Evolutionary conservation across 2,888 invertebrate species (phyloP), one percentile per base, ranked within the genome.

Genomic region (Lottia gigantea): DNA sequence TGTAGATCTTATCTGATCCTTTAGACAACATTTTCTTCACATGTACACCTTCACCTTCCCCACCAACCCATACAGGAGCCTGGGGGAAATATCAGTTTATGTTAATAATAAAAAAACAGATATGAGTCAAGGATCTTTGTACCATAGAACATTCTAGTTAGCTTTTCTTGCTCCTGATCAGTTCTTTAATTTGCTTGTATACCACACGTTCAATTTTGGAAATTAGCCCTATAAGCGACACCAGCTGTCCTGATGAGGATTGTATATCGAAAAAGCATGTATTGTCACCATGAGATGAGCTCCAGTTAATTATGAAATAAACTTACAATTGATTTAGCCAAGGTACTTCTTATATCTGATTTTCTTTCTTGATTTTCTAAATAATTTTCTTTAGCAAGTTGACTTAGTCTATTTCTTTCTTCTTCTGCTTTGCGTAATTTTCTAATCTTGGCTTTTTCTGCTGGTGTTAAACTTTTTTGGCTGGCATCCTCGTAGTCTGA

Each of bases 61-160:
- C 83, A n/a, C 83, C 83, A 62, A 82, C 81, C 84, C 84, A 85
- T 1, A 79, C 82, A 46, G 84, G 83, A 11, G 81, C 74, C 84
- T 85, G 73, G 11, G 7, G 40, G 7, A 40, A 40, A 31, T 2
- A 31, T 31, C 1, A 40, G 8, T 8, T 40, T 40, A 40, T 11
- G 11, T 40, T 40, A 40, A 40, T n/a, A n/a, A n/a, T n/a, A n/a
- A n/a, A n/a, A n/a, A n/a, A n/a, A n/a, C n/a, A n/a, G n/a, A n/a
- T n/a, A n/a, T n/a, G n/a, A n/a, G n/a, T n/a, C n/a, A n/a, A n/a
- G n/a, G n/a, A n/a, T n/a, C n/a, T 2, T 31, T 3, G 31, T 31
- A 6, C 31, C 31, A 31, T 31, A 31, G 31, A 31, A 31, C 31
- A 31, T 31, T 31, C 31, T 31, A 3, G 31, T 31, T 31, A n/a